Evolutionary conservation across 1,140 invertebrate species (phyloP).

Genomic region (Limonius californicus): DNA sequence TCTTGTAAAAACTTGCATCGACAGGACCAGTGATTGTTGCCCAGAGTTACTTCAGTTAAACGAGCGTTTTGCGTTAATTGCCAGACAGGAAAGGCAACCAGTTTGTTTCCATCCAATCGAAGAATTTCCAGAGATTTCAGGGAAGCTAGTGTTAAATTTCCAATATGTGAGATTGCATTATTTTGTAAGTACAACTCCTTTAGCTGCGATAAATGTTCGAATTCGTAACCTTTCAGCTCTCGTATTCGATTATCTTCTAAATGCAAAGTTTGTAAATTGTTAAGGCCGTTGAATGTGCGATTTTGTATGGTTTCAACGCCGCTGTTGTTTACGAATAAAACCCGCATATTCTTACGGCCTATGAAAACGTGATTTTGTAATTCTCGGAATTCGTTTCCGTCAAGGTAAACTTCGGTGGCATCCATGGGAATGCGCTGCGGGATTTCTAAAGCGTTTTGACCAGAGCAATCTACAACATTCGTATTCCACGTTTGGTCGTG

Average conservation of each 20-base stretch:
- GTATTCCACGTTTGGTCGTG: constrained; percentile 90
- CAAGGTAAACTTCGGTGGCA: constrained; percentile 85
- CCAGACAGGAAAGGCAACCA: constrained; percentile 81
- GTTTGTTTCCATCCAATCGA: constrained; percentile 77
- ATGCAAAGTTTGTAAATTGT: constrained; percentile 75
- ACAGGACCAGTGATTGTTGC: constrained; percentile 84
- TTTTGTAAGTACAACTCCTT: constrained; percentile 84
- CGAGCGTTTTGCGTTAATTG: constrained; percentile 68
- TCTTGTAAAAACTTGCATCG: constrained; percentile 86
- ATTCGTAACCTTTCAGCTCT: constrained; percentile 82
- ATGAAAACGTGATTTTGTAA: constrained; percentile 88
- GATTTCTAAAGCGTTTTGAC: constrained; percentile 68
- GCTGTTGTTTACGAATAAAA: constrained; percentile 81
- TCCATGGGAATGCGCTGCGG: constrained; percentile 89
- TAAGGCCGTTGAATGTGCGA: constrained; percentile 86
- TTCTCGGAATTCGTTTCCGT: constrained; percentile 82
- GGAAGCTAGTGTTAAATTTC: constrained; percentile 75
- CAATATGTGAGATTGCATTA: constrained; percentile 74
- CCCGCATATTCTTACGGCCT: constrained; percentile 82
- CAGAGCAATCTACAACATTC: constrained; percentile 88
- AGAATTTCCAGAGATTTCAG: constrained; percentile 76
- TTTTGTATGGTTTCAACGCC: constrained; percentile 84
- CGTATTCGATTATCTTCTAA: constrained; percentile 80
- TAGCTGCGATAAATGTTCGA: constrained; percentile 76
- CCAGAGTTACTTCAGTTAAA: constrained; percentile 68